These are phyloP conservation scores for Campaea margaritaria DNA, from an alignment of 2,888 invertebrate species.

Conservation along the genomic window DNA sequence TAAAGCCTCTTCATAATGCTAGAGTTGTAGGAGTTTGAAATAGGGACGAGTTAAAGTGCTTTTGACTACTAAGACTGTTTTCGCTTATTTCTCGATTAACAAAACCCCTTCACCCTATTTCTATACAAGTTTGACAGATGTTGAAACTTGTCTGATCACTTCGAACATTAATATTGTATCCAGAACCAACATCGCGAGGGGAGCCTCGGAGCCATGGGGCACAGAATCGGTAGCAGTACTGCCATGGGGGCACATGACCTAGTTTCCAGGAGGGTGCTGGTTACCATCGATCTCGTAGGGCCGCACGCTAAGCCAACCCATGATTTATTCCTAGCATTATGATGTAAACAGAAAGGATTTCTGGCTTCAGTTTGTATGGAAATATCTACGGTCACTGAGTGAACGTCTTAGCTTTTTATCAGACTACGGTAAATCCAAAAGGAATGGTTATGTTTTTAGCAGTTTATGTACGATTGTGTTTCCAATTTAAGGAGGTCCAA, in stretches of 20 bases:
- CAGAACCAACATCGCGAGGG: slow-evolving; percentile 54
- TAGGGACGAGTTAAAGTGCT: not conserved
- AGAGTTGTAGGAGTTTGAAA: too few species aligned
- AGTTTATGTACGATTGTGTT: too few species aligned
- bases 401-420: too few species aligned
- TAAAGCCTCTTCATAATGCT: too few species aligned
- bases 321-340: slow-evolving; percentile 28
- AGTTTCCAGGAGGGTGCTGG: slow-evolving; percentile 72
- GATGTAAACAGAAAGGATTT: slow-evolving; percentile 26
- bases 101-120: slow-evolving; percentile 6
- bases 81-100: slow-evolving; percentile 9
- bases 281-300: slow-evolving; percentile 73
- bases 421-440: too few species aligned
- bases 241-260: slow-evolving; percentile 73
- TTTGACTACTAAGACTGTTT: not conserved
- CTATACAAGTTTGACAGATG: slow-evolving; percentile 23
- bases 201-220: slow-evolving; percentile 44
- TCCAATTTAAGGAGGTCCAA: too few species aligned
- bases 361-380: slow-evolving; percentile 1
- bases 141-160: slow-evolving; percentile 26
- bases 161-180: slow-evolving; percentile 37
- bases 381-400: slow-evolving; percentile 6
- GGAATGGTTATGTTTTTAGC: too few species aligned
- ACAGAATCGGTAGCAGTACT: not conserved
- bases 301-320: slow-evolving; percentile 37